A percentile compares a stretch with the other conserved stretches of the same genome.
Conservation (phyloP, 2,113 vertebrate genomes). For the Sturnus vulgaris region DNA sequence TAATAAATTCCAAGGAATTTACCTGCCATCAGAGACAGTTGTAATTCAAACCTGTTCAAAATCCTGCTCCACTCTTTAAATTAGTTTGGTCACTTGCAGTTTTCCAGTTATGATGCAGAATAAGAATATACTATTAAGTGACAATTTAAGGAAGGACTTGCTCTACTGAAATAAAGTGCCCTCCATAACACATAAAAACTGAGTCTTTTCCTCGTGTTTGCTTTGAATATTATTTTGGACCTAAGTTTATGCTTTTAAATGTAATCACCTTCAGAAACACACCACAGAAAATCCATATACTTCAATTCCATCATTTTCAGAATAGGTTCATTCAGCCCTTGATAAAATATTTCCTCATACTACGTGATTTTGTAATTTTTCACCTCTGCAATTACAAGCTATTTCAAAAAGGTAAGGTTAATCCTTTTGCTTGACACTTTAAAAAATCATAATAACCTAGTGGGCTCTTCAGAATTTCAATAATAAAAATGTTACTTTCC, state of each 20-base stretch:
- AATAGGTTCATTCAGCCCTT: neutral
- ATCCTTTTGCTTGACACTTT: neutral
- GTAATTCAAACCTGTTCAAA: neutral
- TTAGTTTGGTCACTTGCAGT: neutral
- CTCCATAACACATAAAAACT: neutral
- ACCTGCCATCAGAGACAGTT: neutral
- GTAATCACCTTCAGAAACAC: neutral
- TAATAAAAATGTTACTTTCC: neutral
- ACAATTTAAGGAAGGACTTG: neutral
- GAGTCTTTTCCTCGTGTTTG: neutral
- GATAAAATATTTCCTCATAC: neutral
- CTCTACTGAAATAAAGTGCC: neutral
- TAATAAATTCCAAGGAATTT: neutral
- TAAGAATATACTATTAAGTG: neutral
- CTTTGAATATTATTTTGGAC: neutral
- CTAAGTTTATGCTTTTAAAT: neutral
- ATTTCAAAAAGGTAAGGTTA: neutral
- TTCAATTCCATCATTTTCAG: neutral
- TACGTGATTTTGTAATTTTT: neutral
- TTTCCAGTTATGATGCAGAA: neutral
- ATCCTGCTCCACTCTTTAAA: neutral
- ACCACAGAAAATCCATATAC: neutral
- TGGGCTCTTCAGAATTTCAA: neutral
- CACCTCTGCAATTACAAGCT: neutral
- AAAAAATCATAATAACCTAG: neutral